Percentiles rank a stretch among this genome's conserved stretches.
Conservation (phyloP, 1,140 invertebrate genomes). For the Philotrypesis tridentata region DNA sequence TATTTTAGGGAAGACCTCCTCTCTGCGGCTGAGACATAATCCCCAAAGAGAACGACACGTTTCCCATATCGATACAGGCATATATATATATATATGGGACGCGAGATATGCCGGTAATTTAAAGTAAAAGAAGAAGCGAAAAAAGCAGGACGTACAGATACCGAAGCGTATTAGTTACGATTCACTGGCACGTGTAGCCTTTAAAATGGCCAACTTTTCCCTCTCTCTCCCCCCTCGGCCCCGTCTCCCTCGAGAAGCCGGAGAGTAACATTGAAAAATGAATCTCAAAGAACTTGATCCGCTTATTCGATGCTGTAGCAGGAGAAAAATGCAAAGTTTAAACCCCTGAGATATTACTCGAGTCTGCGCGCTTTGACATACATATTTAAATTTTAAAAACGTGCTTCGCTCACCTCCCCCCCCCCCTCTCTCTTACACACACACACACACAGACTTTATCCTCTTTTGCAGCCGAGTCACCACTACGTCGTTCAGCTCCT, state of each 20-base stretch:
- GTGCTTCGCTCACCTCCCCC: too few species aligned
- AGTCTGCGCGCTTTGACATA: background rate
- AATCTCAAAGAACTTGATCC: background rate
- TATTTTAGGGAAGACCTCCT: too few species aligned
- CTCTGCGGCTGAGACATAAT: too few species aligned
- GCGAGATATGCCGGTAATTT: too few species aligned
- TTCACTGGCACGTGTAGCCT: background rate
- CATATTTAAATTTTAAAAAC: slow-evolving; percentile 50
- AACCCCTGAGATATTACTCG: background rate
- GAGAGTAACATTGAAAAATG: background rate
- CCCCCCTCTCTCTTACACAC: too few species aligned
- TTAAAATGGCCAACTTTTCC: background rate
- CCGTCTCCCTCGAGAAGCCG: background rate
- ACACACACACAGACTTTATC: background rate
- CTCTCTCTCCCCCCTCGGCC: too few species aligned
- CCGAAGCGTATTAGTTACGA: background rate
- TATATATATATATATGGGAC: too few species aligned
- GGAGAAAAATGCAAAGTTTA: slow-evolving; percentile 7
- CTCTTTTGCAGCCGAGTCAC: background rate
- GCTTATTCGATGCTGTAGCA: background rate
- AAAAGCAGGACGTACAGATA: too few species aligned
- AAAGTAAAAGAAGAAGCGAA: too few species aligned
- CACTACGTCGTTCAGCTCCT: background rate
- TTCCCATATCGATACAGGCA: too few species aligned
- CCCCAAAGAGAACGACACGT: too few species aligned